Evolutionary conservation across 2,797 vertebrate genomes (phyloP), one percentile per base, ranked within the genome.

Genomic region (Enteromius argenteus): DNA sequence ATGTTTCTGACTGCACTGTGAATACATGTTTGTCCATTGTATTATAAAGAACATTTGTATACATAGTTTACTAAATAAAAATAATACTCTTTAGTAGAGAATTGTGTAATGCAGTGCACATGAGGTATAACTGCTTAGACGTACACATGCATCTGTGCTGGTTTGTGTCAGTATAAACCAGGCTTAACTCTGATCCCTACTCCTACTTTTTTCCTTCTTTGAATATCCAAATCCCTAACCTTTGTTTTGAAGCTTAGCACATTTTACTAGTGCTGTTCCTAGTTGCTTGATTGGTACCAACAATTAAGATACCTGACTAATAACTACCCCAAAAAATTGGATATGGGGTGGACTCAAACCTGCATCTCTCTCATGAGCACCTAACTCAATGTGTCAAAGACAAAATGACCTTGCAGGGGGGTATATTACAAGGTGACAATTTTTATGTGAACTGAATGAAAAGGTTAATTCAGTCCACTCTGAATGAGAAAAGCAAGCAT

Each of bases 71-170:
- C 19, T 39, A 14, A 76, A 76, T 39, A 76, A 15, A 58, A 17
- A 58, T 10, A 53, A 74, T 51, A 21, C 9, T 1, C 8, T 73
- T 49, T 30, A 74, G 32, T 19, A n/a, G 10, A 37, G 32, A 75
- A 75, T 56, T 21, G 30, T 23, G 49, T 6, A 56, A 35, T 75
- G 32, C 73, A 39, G 49, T 75, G 72, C 30, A n/a, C 5, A 14
- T 74, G 30, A 53, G 49, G 49, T 53, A 37, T 53, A 35, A 32
- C 7, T 35, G 51, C 19, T 37, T 2, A 30, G 49, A 74, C 6
- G 32, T 74, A n/a, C 37, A 62, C 1, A 39, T 62, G 37, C 23
- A 77, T 44, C 56, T 62, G 76, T 14, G 76, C 44, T 78, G 58
- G 15, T 46, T 27, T 49, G 39, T 1, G 39, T 79, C 42, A 42